Evolutionary conservation across 2,113 vertebrate genomes (phyloP).

Genomic region (Leptocoma aspasia): DNA sequence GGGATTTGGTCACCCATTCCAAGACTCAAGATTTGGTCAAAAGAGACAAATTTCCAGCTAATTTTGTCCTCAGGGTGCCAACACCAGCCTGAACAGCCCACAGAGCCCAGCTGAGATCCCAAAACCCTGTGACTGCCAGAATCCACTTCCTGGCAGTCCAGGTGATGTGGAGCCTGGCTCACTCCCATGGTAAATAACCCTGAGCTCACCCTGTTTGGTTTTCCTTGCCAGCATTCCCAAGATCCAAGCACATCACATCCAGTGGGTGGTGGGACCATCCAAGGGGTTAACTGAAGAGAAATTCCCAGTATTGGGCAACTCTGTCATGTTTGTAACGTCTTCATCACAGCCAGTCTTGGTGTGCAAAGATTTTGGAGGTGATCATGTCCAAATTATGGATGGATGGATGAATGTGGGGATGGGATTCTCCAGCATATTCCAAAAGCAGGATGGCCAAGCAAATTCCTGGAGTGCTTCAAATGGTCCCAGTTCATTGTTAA

Average conservation of each 20-base stretch:
- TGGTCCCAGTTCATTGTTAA: not conserved
- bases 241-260: accelerated
- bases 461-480: not conserved
- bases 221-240: not conserved
- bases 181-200: not conserved
- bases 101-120: not conserved
- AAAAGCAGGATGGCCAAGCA: accelerated
- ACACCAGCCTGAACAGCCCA: not conserved
- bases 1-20: not conserved
- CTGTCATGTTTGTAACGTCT: accelerated
- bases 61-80: not conserved
- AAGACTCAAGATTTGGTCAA: too few species aligned
- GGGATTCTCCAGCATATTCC: accelerated
- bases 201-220: not conserved
- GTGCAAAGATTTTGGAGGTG: not conserved
- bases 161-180: not conserved
- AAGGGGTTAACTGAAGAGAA: not conserved
- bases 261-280: not conserved
- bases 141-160: not conserved
- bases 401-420: accelerated
- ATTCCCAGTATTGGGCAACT: not conserved
- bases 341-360: not conserved
- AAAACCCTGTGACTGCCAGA: not conserved
- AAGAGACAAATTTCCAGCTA: not conserved
- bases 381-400: not conserved